phyloP scores from a whole-genome alignment of 2,888 invertebrate species.

The Drosophila aldrichi region DNA sequence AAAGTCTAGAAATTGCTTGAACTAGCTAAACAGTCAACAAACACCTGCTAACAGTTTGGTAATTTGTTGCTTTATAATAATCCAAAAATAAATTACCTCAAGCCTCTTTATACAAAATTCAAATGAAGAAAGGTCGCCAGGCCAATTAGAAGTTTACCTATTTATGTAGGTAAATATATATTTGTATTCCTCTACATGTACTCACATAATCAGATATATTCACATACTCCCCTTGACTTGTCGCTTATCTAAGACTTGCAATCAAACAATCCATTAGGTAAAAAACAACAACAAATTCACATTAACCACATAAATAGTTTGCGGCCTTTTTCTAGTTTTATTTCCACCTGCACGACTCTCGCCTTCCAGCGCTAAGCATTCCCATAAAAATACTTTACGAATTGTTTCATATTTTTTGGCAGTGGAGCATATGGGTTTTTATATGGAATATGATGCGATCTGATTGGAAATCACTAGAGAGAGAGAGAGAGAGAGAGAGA shows the following conservation, averaged over 20 bases:
- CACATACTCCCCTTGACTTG: background rate
- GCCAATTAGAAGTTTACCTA: background rate
- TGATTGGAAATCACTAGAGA: no score
- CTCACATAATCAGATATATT: no score
- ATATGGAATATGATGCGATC: background rate
- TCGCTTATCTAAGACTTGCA: constrained; percentile 2
- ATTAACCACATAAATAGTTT: constrained; percentile 13
- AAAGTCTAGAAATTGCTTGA: no score
- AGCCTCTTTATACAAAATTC: background rate
- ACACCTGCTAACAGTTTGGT: background rate
- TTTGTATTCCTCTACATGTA: background rate
- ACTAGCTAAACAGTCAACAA: no score
- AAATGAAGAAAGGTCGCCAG: background rate
- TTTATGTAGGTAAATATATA: background rate
- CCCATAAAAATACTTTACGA: constrained; percentile 10
- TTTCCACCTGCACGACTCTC: background rate
- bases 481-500: no score
- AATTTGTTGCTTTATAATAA: background rate
- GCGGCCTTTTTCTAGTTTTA: constrained; percentile 7
- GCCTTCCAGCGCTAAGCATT: background rate
- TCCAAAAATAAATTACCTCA: background rate
- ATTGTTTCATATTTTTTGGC: background rate
- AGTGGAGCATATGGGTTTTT: background rate
- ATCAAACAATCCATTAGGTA: constrained; percentile 11
- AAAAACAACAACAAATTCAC: background rate